Conservation (phyloP, 2,797 vertebrate species). For the Epinephelus malabaricus region DNA sequence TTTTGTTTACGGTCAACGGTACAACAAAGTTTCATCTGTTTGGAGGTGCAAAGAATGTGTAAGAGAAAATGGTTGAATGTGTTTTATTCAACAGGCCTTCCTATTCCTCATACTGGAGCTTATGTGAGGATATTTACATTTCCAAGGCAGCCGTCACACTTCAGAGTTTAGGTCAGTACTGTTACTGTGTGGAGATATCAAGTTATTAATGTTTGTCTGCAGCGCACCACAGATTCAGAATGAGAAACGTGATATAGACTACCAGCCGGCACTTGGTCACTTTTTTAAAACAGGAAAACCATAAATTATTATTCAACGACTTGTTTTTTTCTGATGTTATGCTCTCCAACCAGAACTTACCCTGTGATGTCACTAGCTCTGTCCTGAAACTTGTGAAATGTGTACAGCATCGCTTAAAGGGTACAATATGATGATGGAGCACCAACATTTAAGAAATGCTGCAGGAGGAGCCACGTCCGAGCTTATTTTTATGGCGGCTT, state of each 20-base stretch:
- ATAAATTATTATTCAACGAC: not conserved
- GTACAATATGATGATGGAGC: not conserved
- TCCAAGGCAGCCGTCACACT: conserved; percentile 7
- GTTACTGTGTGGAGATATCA: conserved; percentile 38
- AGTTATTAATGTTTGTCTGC: conserved; percentile 41
- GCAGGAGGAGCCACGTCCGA: conserved; percentile 11
- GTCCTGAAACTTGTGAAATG: conserved; percentile 39
- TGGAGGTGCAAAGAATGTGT: conserved; percentile 43
- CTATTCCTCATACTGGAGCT: conserved; percentile 26
- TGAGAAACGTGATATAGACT: conserved; percentile 25
- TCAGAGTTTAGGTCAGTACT: conserved; percentile 9
- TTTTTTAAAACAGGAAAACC: conserved; percentile 48
- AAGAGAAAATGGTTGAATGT: conserved; percentile 46
- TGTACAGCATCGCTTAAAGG: conserved; percentile 29
- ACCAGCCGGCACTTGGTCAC: conserved; percentile 65
- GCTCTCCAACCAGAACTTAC: not conserved
- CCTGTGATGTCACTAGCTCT: conserved; percentile 33
- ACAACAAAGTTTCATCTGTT: conserved; percentile 15
- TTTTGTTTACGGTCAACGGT: conserved; percentile 26
- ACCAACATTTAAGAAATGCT: conserved; percentile 7
- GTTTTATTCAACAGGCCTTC: conserved; percentile 43
- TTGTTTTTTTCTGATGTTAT: conserved; percentile 19
- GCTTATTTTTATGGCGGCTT: conserved; percentile 17
- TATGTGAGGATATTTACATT: conserved; percentile 22
- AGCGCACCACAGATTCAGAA: conserved; percentile 21